A percentile compares a stretch with the other conserved stretches of the same genome.
phyloP scores from a whole-genome alignment of 53 echinoderm and acorn worm species.

The Hippasteria phrygiana region DNA sequence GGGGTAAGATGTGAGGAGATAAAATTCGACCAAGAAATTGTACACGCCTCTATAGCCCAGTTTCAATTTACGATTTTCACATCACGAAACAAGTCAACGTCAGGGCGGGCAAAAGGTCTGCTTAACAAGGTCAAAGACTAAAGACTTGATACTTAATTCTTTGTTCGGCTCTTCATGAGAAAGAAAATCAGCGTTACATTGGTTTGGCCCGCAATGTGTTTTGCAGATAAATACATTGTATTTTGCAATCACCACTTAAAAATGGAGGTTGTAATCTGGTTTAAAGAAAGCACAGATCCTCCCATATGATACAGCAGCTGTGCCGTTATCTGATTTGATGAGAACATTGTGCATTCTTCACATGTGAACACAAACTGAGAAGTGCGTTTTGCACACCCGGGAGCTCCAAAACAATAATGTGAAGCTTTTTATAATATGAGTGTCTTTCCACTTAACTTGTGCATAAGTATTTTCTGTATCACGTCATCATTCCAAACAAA shows the following conservation, averaged over 20 bases:
- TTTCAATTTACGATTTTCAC: constrained; percentile 20
- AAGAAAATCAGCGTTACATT: constrained; percentile 28
- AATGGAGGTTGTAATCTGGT: constrained; percentile 23
- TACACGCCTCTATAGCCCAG: background rate
- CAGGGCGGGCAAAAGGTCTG: constrained; percentile 9
- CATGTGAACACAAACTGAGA: background rate
- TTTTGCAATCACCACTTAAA: constrained; percentile 31
- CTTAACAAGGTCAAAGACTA: constrained; percentile 40
- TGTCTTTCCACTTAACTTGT: constrained; percentile 41
- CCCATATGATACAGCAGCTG: background rate
- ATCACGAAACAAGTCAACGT: constrained; percentile 43
- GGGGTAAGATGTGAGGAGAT: background rate
- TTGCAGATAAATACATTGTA: constrained; percentile 16
- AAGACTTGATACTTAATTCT: constrained; percentile 43
- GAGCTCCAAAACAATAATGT: constrained; percentile 34
- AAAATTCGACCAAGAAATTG: background rate
- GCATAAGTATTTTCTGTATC: constrained; percentile 50
- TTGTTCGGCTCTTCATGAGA: constrained; percentile 59
- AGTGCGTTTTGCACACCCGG: background rate
- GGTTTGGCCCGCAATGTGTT: background rate
- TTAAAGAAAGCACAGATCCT: background rate
- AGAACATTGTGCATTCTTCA: too few relatives aligned
- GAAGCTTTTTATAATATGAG: background rate
- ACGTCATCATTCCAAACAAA: background rate
- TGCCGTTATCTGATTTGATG: background rate